A percentile compares a stretch with the other conserved stretches of the same genome.
Evolutionary conservation across 53 echinoderm and acorn worm species (phyloP).

Genomic region (Glandiceps talaboti): DNA sequence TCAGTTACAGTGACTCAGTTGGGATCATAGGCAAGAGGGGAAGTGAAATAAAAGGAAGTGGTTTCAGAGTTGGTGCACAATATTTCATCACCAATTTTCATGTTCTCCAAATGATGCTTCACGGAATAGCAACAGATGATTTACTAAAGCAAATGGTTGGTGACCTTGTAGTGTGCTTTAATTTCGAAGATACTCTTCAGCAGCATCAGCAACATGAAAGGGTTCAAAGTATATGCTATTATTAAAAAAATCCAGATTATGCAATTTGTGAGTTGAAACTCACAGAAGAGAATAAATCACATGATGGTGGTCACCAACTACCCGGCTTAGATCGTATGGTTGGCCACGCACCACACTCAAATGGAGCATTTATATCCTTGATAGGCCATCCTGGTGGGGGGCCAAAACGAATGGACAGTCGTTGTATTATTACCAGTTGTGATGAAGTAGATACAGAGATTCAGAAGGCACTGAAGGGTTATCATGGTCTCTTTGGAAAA

Average conservation of each 20-base stretch:
- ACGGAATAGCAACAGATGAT: neutral
- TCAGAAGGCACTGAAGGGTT: neutral
- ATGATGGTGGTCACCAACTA: too few species aligned
- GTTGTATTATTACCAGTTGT: neutral
- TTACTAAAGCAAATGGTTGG: neutral
- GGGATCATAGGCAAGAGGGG: neutral
- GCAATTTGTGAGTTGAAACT: neutral
- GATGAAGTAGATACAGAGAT: neutral
- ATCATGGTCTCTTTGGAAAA: neutral
- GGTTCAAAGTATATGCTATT: neutral
- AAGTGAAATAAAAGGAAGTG: neutral
- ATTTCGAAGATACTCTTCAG: neutral
- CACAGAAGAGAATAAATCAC: neutral
- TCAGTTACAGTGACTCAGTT: neutral
- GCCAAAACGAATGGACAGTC: neutral
- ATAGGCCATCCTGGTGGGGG: neutral
- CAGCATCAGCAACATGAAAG: too few species aligned
- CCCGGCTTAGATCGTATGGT: neutral
- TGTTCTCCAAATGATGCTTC: neutral
- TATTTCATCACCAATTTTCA: neutral
- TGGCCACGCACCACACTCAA: neutral
- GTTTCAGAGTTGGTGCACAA: neutral
- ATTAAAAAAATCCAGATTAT: neutral
- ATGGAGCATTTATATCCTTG: neutral
- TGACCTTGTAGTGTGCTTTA: neutral